These are phyloP conservation scores for Porites rus DNA, from an alignment of 92 coral and sea anemone species.

Conservation along the genomic window DNA sequence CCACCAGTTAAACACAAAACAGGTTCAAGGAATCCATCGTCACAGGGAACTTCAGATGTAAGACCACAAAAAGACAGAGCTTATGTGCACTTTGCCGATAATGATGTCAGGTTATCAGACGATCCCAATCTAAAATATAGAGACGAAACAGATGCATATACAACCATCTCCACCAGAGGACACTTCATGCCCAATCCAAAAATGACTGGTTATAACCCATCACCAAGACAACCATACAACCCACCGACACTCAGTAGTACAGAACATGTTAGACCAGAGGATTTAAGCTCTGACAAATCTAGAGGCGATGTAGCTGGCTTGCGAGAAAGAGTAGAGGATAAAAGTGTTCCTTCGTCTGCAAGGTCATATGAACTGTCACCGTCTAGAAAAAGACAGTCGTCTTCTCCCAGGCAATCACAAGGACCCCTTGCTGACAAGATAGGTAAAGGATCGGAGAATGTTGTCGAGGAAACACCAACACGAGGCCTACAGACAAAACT, in stretches of 20 bases:
- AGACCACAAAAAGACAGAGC: slow-evolving; percentile 75
- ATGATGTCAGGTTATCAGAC: slow-evolving; percentile 42
- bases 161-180: slow-evolving; percentile 76
- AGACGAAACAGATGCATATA: slow-evolving; percentile 79
- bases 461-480: slow-evolving; percentile 19
- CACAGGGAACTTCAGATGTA: slow-evolving; percentile 7
- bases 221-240: slow-evolving; percentile 48
- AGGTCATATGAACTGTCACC: slow-evolving; percentile 73
- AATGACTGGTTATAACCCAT: neutral
- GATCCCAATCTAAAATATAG: slow-evolving; percentile 79
- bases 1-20: slow-evolving; percentile 68
- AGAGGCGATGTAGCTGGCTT: slow-evolving; percentile 11
- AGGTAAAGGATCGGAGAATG: slow-evolving; percentile 37
- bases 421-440: slow-evolving; percentile 74
- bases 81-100: slow-evolving; percentile 81
- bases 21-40: slow-evolving; percentile 33
- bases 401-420: slow-evolving; percentile 78
- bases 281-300: slow-evolving; percentile 52
- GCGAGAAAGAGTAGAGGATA: slow-evolving; percentile 28
- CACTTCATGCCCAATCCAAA: slow-evolving; percentile 86
- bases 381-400: slow-evolving; percentile 40
- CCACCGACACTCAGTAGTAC: neutral
- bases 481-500: neutral
- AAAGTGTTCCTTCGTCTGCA: slow-evolving; percentile 46
- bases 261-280: slow-evolving; percentile 3